Conservation (phyloP, 2,888 invertebrate genomes). For the Phortica magna region DNA sequence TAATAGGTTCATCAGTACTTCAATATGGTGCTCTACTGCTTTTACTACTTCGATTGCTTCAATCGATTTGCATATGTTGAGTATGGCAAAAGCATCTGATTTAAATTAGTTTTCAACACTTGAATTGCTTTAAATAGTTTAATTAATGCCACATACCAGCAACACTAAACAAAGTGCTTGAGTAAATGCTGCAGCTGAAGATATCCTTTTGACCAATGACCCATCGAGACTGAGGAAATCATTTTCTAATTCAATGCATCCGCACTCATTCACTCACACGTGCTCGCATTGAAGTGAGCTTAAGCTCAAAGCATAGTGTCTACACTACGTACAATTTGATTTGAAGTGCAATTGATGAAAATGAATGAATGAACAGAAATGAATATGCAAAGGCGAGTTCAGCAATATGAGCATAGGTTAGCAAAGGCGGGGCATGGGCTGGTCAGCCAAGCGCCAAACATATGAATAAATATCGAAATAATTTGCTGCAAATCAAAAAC, state of each 20-base stretch:
- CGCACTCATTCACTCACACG: constrained; percentile 7
- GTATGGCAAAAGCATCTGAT: neutral
- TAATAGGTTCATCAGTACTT: constrained; percentile 5
- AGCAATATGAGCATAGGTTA: too few species aligned
- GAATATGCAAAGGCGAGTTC: too few species aligned
- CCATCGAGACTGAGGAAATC: constrained; percentile 11
- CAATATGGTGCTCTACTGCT: neutral
- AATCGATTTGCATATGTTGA: constrained; percentile 25
- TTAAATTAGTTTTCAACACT: constrained; percentile 59
- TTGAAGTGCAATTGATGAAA: constrained; percentile 22
- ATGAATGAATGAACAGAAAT: neutral
- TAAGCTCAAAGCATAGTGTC: neutral
- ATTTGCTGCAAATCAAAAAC: constrained; percentile 20
- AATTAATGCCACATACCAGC: constrained; percentile 20
- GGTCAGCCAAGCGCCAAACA: neutral
- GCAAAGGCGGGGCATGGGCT: neutral
- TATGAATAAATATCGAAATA: constrained; percentile 14
- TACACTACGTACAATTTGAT: constrained; percentile 18
- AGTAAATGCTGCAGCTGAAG: constrained; percentile 1
- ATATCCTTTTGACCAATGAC: constrained; percentile 21
- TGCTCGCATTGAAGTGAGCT: neutral
- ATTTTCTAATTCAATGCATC: constrained; percentile 29
- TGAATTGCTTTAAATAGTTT: constrained; percentile 49
- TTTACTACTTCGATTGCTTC: neutral
- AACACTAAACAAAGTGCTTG: neutral